Conservation (phyloP, 2,888 invertebrate species). For the Conchocele bisecta region DNA sequence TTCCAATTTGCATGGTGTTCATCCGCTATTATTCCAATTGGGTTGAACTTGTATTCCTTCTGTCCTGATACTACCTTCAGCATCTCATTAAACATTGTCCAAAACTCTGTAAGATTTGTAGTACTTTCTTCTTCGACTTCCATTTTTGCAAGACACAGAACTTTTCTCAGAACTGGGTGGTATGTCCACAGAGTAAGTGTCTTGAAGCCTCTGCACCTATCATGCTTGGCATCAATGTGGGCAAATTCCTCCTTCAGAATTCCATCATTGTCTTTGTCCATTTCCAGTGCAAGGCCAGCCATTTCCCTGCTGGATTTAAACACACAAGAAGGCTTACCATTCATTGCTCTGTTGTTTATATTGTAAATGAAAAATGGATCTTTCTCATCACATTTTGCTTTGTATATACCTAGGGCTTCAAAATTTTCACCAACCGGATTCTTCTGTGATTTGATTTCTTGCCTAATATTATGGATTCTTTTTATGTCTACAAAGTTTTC, state of each 20-base stretch:
- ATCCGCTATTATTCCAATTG: slow-evolving; percentile 2
- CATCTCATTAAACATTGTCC: slow-evolving; percentile 1
- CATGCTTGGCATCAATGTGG: slow-evolving; percentile 15
- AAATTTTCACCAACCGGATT: slow-evolving; percentile 1
- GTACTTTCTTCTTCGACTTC: slow-evolving; percentile 11
- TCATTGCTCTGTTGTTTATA: slow-evolving; percentile 1
- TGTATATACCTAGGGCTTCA: not conserved
- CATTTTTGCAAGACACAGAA: slow-evolving; percentile 9
- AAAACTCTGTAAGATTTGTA: not conserved
- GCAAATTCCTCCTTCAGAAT: slow-evolving; percentile 12
- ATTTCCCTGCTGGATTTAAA: slow-evolving; percentile 14
- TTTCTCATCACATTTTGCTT: slow-evolving; percentile 4
- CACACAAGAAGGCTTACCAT: slow-evolving; percentile 8
- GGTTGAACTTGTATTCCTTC: not conserved
- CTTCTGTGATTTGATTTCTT: not conserved
- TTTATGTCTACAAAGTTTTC: slow-evolving; percentile 8
- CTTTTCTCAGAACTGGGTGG: slow-evolving; percentile 6
- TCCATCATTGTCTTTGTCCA: slow-evolving; percentile 6
- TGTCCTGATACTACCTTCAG: not conserved
- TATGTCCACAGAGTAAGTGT: slow-evolving; percentile 18
- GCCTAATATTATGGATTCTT: not conserved
- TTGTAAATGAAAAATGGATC: slow-evolving; percentile 3
- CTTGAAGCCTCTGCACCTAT: slow-evolving; percentile 10
- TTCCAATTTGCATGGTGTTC: slow-evolving; percentile 22
- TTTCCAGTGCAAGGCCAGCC: not conserved